Evolutionary conservation across 1,140 invertebrate genomes (phyloP), one percentile per base, ranked within the genome.

Genomic region (Eriosoma lanigerum): DNA sequence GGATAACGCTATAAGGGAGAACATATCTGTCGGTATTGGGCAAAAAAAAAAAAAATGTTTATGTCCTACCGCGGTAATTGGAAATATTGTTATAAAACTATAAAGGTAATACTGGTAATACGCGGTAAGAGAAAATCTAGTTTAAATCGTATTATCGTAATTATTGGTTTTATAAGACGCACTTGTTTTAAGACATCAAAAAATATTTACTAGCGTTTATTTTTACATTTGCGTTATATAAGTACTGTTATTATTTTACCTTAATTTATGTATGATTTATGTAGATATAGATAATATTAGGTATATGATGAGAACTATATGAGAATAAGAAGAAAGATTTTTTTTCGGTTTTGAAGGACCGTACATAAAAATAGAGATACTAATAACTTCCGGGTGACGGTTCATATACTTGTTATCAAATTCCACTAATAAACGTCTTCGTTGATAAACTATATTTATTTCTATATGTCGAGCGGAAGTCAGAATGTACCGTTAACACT

Each of bases 31-130:
- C 15, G 26, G 24, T 19, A 70, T 70, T 70, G 26, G 17, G 26
- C 24, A 8, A 26, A 70, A 72, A 72, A 26, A 70, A 72, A 72
- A 72, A 72, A 52, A 50, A 13, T 21, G 29, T 32, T 44, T 5
- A 50, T 72, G 46, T 72, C 46, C 46, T 52, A 72, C 68, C 48
- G 68, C 48, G 46, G 26, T 72, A 72, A 72, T 72, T 72, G 68
- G 46, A 72, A 72, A 72, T n/a, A n/a, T 72, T 24, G 10, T 24
- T 52, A 5, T 72, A 13, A 50, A 68, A 12, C 21, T 48, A n/a
- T 72, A 13, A 50, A 68, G n/a, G 44, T 48, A n/a, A n/a, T n/a
- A 68, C 3, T 8, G 32, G 32, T 66, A 48, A n/a, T n/a, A n/a
- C n/a, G n/a, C 21, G 24, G 12, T 13, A 24, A 68, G 44, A 68